Evolutionary conservation across 2,888 invertebrate genomes (phyloP).

Genomic region (Acanthoscelides obtectus): DNA sequence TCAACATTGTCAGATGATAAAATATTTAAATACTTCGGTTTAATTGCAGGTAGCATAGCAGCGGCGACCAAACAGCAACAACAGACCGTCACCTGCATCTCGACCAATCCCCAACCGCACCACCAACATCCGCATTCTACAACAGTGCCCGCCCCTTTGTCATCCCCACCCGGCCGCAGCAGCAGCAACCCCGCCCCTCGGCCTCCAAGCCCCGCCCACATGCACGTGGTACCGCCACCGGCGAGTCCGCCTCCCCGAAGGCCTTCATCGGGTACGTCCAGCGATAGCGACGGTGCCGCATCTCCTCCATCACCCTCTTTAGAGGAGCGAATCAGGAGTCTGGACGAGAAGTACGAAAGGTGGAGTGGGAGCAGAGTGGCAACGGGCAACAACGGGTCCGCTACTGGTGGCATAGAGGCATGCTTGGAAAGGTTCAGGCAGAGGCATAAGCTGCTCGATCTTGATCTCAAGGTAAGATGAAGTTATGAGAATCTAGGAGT

Average conservation of each 20-base stretch:
- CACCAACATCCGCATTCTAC: neutral
- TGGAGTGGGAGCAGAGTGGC: conserved; percentile 71
- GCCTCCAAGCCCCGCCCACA: conserved; percentile 40
- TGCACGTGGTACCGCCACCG: conserved; percentile 48
- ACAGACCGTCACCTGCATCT: neutral
- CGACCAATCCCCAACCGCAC: neutral
- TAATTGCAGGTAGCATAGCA: conserved; percentile 36
- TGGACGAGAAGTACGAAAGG: conserved; percentile 90
- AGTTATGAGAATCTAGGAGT: no score
- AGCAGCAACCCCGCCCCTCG: conserved; percentile 30
- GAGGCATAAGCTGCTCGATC: conserved; percentile 71
- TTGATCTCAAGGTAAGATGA: conserved; percentile 55
- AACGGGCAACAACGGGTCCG: conserved; percentile 53
- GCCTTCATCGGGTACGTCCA: conserved; percentile 67
- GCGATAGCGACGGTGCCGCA: conserved; percentile 13
- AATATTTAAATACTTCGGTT: neutral
- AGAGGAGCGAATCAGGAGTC: conserved; percentile 85
- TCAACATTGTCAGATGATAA: neutral
- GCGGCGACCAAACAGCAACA: conserved; percentile 28
- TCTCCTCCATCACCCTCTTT: conserved; percentile 71
- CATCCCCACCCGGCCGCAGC: neutral
- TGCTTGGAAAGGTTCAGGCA: conserved; percentile 54
- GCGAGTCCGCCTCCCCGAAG: conserved; percentile 65
- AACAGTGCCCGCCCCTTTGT: neutral
- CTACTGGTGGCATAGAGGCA: conserved; percentile 51